These are phyloP conservation scores for Eristalinus aeneus DNA, from an alignment of 2,888 invertebrate species.

Conservation along the genomic window DNA sequence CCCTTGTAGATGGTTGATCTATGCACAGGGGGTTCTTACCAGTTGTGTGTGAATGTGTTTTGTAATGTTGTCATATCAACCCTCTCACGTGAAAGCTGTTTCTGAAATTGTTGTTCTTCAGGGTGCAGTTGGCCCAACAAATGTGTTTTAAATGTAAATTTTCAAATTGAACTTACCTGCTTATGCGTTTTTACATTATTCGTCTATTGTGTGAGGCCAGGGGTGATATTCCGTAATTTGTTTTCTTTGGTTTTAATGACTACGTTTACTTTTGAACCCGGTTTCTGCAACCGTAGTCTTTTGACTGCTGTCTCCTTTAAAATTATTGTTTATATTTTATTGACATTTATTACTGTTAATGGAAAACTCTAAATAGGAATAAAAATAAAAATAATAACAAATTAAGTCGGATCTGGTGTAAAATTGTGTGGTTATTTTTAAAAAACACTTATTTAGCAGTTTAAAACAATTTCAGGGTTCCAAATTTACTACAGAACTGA, in stretches of 20 bases:
- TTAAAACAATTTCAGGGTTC: too few species aligned
- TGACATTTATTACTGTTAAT: too few species aligned
- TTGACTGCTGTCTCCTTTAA: too few species aligned
- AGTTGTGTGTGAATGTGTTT: not conserved
- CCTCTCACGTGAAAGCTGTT: not conserved
- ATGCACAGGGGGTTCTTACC: not conserved
- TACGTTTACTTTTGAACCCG: too few species aligned
- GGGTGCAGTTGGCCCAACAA: not conserved
- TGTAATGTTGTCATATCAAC: not conserved
- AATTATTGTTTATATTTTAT: too few species aligned
- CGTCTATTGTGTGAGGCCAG: not conserved
- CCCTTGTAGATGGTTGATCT: not conserved
- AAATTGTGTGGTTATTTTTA: too few species aligned
- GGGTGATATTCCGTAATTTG: not conserved
- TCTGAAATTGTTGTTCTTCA: not conserved
- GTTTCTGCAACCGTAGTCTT: too few species aligned
- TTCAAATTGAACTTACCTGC: not conserved
- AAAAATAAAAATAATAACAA: too few species aligned
- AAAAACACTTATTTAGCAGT: too few species aligned
- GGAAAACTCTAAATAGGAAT: too few species aligned
- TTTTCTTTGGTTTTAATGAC: not conserved
- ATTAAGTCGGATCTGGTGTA: too few species aligned
- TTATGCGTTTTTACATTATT: not conserved
- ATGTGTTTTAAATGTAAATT: not conserved
- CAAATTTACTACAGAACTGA: too few species aligned